A percentile compares a stretch with the other conserved stretches of the same genome.
Conservation (phyloP, 2,113 vertebrate genomes). For the Antigone vipio region DNA sequence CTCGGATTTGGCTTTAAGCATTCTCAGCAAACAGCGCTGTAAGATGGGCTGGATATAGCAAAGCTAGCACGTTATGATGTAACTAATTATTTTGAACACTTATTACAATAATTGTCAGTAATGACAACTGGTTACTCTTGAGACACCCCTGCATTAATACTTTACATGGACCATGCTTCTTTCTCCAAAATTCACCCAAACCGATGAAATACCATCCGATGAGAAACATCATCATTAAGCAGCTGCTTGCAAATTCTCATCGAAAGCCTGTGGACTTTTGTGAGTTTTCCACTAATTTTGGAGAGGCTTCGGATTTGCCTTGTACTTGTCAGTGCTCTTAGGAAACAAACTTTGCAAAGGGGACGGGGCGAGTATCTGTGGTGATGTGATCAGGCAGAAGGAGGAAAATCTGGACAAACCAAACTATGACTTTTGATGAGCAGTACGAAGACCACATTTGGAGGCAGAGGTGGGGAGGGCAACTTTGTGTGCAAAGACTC, state of each 20-base stretch:
- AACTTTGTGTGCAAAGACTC: constrained; percentile 18
- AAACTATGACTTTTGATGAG: constrained; percentile 23
- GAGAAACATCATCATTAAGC: background rate
- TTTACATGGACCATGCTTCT: background rate
- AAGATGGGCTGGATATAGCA: background rate
- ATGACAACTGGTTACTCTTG: background rate
- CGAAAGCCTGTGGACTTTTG: background rate
- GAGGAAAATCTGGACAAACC: constrained; percentile 11
- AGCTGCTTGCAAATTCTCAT: background rate
- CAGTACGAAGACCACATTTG: constrained; percentile 1
- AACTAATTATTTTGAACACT: background rate
- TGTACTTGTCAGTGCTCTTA: background rate
- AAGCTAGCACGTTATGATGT: background rate
- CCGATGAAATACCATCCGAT: background rate
- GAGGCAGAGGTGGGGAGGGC: background rate
- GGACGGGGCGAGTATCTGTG: background rate
- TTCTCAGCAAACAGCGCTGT: background rate
- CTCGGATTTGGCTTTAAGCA: background rate
- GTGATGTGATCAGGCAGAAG: constrained; percentile 16
- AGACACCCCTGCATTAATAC: background rate
- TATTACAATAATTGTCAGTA: background rate
- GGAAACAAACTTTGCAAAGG: background rate
- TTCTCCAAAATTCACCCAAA: constrained; percentile 19
- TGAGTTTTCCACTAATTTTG: background rate
- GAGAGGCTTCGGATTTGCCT: background rate